Conservation (phyloP, 2,113 vertebrate genomes). For the Xiphophorus maculatus region DNA sequence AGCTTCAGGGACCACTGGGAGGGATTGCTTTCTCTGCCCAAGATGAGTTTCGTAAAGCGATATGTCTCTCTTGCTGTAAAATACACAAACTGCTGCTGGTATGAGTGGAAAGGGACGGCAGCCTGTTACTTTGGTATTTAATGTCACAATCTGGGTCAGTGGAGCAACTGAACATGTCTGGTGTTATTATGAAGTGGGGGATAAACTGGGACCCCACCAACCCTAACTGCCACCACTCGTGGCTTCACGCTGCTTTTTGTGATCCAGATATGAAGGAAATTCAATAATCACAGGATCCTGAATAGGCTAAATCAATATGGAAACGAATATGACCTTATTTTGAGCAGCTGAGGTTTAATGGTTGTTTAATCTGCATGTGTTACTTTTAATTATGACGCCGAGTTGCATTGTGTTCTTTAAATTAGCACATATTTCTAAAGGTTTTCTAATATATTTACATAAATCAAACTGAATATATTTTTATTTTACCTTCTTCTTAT, state of each 20-base stretch:
- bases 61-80: constrained; percentile 43
- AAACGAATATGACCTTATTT: neutral
- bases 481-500: too few species aligned
- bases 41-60: constrained; percentile 63
- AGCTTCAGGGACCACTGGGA: constrained; percentile 70
- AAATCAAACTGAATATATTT: neutral
- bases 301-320: neutral
- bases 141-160: constrained; percentile 19
- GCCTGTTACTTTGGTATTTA: constrained; percentile 8
- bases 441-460: neutral
- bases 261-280: neutral
- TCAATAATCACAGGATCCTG: too few species aligned
- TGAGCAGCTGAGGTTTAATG: neutral
- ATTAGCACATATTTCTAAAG: neutral
- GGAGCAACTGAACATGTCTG: constrained; percentile 15
- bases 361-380: neutral
- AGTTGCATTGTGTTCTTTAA: neutral
- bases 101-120: constrained; percentile 1
- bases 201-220: neutral
- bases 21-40: constrained; percentile 70
- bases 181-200: neutral
- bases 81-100: constrained; percentile 29
- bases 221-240: neutral
- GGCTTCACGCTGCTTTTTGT: neutral
- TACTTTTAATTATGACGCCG: neutral